Base-by-base conservation (phyloP, 2,888 invertebrate genomes). In the Nowickia ferox region DNA sequence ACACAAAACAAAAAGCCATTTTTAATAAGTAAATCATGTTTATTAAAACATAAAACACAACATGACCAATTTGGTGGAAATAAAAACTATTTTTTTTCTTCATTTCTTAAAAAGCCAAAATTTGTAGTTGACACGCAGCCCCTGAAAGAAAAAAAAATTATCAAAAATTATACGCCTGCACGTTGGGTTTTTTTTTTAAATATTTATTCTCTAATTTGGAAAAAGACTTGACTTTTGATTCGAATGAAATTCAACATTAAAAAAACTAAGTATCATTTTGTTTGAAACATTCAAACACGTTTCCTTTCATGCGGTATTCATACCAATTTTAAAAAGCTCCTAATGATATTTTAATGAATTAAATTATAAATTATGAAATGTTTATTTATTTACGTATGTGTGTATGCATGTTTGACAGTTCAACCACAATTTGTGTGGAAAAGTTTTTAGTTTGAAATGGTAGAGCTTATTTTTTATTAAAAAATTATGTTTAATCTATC, bases 11-110 rank as follows among this genome's bases (percentile, higher is more conserved):
- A 63, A 71, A 83, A 77, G 75, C 69, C 75, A 82, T 85, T 85
- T 79, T 86, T 86, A 83, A 83, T 80, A 66, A 83, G 79, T 86
- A 83, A 83, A 86, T 72, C 83, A 83, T 83, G 76, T 86, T 86
- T 83, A 86, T 83, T 86, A 86, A 86, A 86, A 86, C 79, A 76
- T 83, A 83, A 83, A 81, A 74, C 19, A 61, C 71, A 72, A 80
- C 59, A 48, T 68, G 76, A 66, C 61, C 79, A 80, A 76, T 82
- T 80, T 81, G 48, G 22, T 51, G 76, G 72, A 78, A 72, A 77
- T 9, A 46, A 80, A 71, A 66, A 51, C 5, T 17, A 22, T 63
- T n/a, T 53, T n/a, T 68, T 38, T 40, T 40, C 59, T 59, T 42
- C n/a, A 30, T 22, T 30, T 48, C 22, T 61, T 65, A 51, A 76